Evolutionary conservation across 2,113 vertebrate genomes (phyloP).

Genomic region (Podarcis muralis): DNA sequence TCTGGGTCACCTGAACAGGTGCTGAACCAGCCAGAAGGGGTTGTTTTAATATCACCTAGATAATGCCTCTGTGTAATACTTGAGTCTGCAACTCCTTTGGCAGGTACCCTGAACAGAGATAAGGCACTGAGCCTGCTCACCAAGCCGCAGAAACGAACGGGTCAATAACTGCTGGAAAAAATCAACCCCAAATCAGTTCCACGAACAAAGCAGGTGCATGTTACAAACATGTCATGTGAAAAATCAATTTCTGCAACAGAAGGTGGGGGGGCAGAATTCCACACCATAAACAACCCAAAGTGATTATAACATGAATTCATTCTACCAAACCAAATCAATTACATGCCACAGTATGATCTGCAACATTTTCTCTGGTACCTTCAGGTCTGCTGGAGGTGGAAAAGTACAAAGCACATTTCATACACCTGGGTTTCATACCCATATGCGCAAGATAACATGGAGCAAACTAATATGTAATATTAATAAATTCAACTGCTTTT

Average conservation of each 20-base stretch:
- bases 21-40: neutral
- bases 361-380: neutral
- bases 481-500: neutral
- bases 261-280: neutral
- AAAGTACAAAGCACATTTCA: neutral
- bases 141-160: neutral
- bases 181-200: neutral
- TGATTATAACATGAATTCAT: neutral
- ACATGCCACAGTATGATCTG: neutral
- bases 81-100: neutral
- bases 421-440: neutral
- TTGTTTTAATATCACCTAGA: neutral
- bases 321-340: neutral
- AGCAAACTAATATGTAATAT: neutral
- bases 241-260: neutral
- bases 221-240: fast-evolving
- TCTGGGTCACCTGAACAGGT: neutral
- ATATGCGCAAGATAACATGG: neutral
- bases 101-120: neutral
- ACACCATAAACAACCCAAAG: neutral
- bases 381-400: neutral
- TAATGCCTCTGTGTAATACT: neutral
- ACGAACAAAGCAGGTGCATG: fast-evolving
- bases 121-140: fast-evolving
- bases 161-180: neutral